These are phyloP conservation scores for Neoniphon sammara DNA, from an alignment of 2,797 vertebrate genomes.

Conservation along the genomic window DNA sequence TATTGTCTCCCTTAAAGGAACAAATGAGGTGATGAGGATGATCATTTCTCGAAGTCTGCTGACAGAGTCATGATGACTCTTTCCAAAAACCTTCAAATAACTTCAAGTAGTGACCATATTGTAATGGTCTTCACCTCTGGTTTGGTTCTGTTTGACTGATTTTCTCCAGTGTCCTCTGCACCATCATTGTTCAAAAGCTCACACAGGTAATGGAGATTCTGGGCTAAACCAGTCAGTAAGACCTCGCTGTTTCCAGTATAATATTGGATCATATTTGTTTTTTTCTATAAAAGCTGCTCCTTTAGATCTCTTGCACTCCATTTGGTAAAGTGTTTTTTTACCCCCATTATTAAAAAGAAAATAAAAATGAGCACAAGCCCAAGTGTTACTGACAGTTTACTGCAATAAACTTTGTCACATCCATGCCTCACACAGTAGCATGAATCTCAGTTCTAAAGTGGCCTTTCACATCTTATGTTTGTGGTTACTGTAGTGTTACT, in stretches of 20 bases:
- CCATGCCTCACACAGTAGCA: conserved; percentile 10
- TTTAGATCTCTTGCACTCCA: neutral
- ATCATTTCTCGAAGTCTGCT: conserved; percentile 92
- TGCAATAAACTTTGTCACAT: conserved; percentile 1
- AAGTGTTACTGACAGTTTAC: neutral
- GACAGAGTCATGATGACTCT: conserved; percentile 75
- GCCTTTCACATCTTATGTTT: conserved; percentile 37
- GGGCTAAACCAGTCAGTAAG: neutral
- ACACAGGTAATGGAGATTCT: conserved; percentile 5
- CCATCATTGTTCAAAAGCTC: neutral
- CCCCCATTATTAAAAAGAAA: neutral
- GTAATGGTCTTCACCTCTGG: conserved; percentile 25
- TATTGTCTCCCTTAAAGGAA: conserved; percentile 81
- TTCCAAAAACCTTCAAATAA: conserved; percentile 1
- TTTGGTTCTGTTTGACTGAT: conserved; percentile 48
- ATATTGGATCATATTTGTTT: neutral
- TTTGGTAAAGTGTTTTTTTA: neutral
- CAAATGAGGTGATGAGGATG: conserved; percentile 98
- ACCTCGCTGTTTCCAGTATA: neutral
- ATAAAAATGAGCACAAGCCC: neutral
- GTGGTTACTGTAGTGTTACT: conserved; percentile 37
- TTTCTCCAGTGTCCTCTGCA: conserved; percentile 10
- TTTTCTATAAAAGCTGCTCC: conserved; percentile 23
- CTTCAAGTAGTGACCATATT: conserved; percentile 25
- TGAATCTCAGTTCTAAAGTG: conserved; percentile 34